Conservation (phyloP, 2,888 invertebrate species). For the Hermodice carunculata region DNA sequence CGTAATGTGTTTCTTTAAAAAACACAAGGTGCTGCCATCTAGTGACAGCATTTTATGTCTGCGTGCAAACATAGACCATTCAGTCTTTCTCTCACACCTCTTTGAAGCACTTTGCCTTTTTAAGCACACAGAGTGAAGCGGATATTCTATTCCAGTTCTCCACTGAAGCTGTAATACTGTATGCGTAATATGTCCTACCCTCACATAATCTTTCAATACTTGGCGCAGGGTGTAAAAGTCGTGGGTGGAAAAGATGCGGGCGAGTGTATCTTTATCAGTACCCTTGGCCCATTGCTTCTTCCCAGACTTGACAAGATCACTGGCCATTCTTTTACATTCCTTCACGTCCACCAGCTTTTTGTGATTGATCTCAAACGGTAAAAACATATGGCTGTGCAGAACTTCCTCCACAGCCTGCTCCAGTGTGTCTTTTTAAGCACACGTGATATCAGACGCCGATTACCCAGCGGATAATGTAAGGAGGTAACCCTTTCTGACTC, state of each 20-base stretch:
- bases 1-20: no score
- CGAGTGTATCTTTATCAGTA: slow-evolving; percentile 65
- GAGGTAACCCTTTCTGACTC: background rate
- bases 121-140: no score
- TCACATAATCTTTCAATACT: slow-evolving; percentile 64
- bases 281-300: slow-evolving; percentile 64
- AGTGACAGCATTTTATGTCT: no score
- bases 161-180: no score
- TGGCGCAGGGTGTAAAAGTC: slow-evolving; percentile 60
- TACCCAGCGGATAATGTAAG: slow-evolving; percentile 49
- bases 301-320: slow-evolving; percentile 60
- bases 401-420: slow-evolving; percentile 59
- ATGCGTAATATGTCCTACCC: no score
- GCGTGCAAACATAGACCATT: no score
- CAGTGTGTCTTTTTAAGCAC: no score
- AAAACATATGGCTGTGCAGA: slow-evolving; percentile 40
- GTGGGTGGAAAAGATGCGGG: slow-evolving; percentile 58
- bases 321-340: slow-evolving; percentile 39
- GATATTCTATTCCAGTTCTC: no score
- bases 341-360: slow-evolving; percentile 29
- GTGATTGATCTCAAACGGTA: slow-evolving; percentile 61
- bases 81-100: no score
- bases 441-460: slow-evolving; percentile 51
- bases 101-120: no score
- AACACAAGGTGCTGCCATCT: no score